phyloP scores from a whole-genome alignment of 2,888 invertebrate genomes.

The Cosmorhoe ocellata region DNA sequence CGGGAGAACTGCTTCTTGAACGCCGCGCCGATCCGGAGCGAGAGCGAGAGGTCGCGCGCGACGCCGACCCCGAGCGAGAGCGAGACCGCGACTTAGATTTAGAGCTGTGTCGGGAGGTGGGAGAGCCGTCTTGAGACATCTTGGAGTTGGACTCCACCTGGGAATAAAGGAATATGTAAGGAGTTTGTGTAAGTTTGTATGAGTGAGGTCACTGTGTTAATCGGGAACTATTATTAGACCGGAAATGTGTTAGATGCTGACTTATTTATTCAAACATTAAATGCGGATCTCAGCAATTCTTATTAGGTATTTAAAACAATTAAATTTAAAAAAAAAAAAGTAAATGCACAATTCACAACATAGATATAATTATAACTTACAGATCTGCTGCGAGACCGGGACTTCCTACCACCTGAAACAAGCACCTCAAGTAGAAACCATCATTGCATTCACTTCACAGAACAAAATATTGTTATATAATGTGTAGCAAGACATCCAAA shows the following conservation, averaged over 20 bases:
- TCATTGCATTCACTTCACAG: no score
- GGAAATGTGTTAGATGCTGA: no score
- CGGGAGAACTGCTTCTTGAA: constrained; percentile 38
- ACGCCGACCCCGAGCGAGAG: constrained; percentile 28
- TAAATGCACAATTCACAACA: no score
- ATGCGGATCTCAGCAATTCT: no score
- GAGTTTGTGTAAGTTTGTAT: not conserved
- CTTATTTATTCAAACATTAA: no score
- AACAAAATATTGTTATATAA: no score
- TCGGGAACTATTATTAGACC: no score
- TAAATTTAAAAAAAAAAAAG: no score
- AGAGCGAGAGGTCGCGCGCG: constrained; percentile 35
- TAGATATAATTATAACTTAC: constrained; percentile 44
- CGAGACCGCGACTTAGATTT: constrained; percentile 28
- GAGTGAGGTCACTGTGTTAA: no score
- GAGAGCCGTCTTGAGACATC: constrained; percentile 64
- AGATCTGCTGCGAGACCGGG: constrained; percentile 65
- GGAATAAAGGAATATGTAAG: not conserved
- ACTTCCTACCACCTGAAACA: constrained; percentile 59
- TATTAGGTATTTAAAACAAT: no score
- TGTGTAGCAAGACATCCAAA: no score
- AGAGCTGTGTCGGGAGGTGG: constrained; percentile 37
- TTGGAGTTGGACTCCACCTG: constrained; percentile 62
- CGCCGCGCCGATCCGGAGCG: constrained; percentile 9
- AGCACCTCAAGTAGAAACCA: not conserved